Percentiles rank a stretch among this genome's conserved stretches.
phyloP scores from a whole-genome alignment of 2,797 vertebrate genomes.

The Phoeniculus purpureus region DNA sequence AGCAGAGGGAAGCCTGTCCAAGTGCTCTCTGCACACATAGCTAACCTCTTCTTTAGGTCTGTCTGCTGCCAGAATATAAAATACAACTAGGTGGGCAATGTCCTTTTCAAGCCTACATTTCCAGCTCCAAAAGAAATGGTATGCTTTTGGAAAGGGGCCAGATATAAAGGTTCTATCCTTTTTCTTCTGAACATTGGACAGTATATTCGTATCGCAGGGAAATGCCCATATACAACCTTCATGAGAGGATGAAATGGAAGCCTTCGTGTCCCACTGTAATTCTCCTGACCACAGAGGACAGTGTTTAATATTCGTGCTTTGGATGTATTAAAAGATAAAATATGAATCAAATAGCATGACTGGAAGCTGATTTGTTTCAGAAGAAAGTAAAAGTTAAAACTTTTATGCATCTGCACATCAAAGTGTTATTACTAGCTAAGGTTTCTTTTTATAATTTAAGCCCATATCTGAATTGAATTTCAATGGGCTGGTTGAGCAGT shows the following conservation, averaged over 20 bases:
- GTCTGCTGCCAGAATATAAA: not conserved
- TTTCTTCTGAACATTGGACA: not conserved
- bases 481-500: slow-evolving; percentile 43
- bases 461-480: slow-evolving; percentile 66
- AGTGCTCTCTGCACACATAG: not conserved
- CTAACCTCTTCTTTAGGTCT: not conserved
- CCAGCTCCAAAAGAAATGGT: not conserved
- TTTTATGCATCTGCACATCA: slow-evolving; percentile 73
- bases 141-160: not conserved
- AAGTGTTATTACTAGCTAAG: slow-evolving; percentile 66
- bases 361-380: slow-evolving; percentile 68
- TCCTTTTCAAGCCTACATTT: slow-evolving; percentile 21
- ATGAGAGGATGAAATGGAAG: slow-evolving; percentile 37
- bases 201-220: not conserved
- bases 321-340: slow-evolving; percentile 67
- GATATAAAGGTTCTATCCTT: slow-evolving; percentile 3
- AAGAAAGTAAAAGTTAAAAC: slow-evolving; percentile 69
- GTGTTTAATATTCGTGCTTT: slow-evolving; percentile 39
- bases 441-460: slow-evolving; percentile 63
- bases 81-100: not conserved
- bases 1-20: rapidly evolving
- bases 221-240: not conserved
- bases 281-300: slow-evolving; percentile 34
- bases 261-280: slow-evolving; percentile 5
- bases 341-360: slow-evolving; percentile 67